phyloP scores from a whole-genome alignment of 2,888 invertebrate species.

The Lasioglossum lativentre region DNA sequence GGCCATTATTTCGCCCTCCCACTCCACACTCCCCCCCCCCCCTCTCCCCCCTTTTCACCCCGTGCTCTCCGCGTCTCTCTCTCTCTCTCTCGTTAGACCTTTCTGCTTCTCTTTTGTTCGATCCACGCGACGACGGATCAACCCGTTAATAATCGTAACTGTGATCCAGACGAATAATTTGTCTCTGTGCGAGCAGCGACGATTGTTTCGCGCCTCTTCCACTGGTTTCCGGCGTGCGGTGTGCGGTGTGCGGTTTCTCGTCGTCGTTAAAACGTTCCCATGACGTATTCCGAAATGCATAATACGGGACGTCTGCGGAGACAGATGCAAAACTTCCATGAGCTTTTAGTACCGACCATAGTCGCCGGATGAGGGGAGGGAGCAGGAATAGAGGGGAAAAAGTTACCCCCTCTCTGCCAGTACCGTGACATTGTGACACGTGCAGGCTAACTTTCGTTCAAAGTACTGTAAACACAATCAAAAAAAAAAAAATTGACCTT shows the following conservation, averaged over 20 bases:
- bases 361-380: no score
- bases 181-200: background rate
- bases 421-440: no score
- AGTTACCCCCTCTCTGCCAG: no score
- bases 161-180: slow-evolving; percentile 37
- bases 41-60: background rate
- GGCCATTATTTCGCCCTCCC: slow-evolving; percentile 23
- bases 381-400: no score
- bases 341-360: background rate
- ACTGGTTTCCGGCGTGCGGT: background rate
- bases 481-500: no score
- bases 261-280: background rate
- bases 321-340: background rate
- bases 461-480: no score
- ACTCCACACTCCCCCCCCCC: no score
- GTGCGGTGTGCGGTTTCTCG: background rate
- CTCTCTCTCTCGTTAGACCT: slow-evolving; percentile 44
- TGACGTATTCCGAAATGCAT: background rate
- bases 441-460: no score
- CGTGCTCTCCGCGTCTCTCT: slow-evolving; percentile 21
- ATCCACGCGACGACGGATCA: background rate
- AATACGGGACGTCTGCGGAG: background rate
- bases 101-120: slow-evolving; percentile 26
- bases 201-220: background rate
- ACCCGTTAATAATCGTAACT: slow-evolving; percentile 34